Percentiles rank a stretch among this genome's conserved stretches.
These are phyloP conservation scores for Rhinogobio ventralis DNA, from an alignment of 2,797 vertebrate genomes.

Conservation along the genomic window DNA sequence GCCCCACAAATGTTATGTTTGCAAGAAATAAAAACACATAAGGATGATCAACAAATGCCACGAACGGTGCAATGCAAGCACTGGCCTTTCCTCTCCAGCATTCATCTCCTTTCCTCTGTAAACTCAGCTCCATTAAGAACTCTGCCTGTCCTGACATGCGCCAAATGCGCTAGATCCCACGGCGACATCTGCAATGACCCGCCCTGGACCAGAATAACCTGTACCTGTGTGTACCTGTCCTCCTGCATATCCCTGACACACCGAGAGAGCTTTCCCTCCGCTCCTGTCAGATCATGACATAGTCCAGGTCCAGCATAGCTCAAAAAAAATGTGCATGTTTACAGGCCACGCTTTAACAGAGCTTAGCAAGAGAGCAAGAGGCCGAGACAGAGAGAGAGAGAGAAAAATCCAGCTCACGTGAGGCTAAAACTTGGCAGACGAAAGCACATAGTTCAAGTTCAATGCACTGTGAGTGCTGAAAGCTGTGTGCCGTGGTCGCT, in stretches of 20 bases:
- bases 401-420: conserved; percentile 26
- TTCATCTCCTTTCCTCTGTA: neutral
- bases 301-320: neutral
- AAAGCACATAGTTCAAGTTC: conserved; percentile 25
- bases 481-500: neutral
- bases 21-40: neutral
- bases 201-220: conserved; percentile 16
- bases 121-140: neutral
- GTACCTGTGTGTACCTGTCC: conserved; percentile 17
- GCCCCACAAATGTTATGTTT: neutral
- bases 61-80: neutral
- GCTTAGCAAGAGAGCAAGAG: neutral
- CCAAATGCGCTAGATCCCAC: conserved; percentile 4
- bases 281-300: conserved; percentile 4
- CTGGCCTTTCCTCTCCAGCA: neutral
- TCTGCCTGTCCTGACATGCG: conserved; percentile 36
- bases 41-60: neutral
- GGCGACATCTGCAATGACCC: neutral
- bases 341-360: neutral
- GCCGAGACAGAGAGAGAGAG: neutral
- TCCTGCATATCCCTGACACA: neutral
- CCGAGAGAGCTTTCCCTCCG: neutral
- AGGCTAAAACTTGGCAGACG: conserved; percentile 36
- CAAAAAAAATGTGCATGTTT: conserved; percentile 6
- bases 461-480: conserved; percentile 37